Percentiles rank a stretch among this genome's conserved stretches.
These are phyloP conservation scores for Brassicogethes aeneus DNA, from an alignment of 2,888 invertebrate species.

Conservation along the genomic window DNA sequence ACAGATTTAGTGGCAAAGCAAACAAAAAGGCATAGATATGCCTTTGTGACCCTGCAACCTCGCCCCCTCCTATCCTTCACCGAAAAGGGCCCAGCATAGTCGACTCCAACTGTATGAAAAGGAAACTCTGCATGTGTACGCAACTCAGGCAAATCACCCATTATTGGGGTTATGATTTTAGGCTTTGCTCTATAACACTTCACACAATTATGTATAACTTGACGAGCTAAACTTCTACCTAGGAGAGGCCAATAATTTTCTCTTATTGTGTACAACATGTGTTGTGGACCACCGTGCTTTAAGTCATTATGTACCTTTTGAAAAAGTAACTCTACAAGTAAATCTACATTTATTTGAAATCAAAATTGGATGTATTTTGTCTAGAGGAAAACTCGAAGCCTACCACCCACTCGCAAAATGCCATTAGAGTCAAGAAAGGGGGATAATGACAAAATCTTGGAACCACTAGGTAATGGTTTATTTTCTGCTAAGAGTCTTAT, in stretches of 20 bases:
- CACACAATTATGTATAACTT: conserved; percentile 2
- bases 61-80: conserved; percentile 7
- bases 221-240: background rate
- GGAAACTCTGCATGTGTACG: conserved; percentile 3
- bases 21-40: conserved; percentile 10
- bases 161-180: background rate
- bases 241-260: conserved; percentile 3
- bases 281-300: background rate
- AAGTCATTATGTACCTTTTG: background rate
- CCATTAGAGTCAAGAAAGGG: background rate
- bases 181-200: conserved; percentile 5
- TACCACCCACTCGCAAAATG: background rate
- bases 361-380: background rate
- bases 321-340: background rate
- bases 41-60: conserved; percentile 6
- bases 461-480: too few relatives aligned
- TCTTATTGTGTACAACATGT: background rate
- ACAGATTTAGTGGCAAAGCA: conserved; percentile 12
- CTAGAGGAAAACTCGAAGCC: background rate
- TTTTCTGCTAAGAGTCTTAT: too few relatives aligned
- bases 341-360: background rate
- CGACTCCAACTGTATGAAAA: conserved; percentile 11
- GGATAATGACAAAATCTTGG: too few relatives aligned
- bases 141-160: conserved; percentile 6
- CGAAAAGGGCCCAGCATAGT: conserved; percentile 11